Evolutionary conservation across 2,113 vertebrate species (phyloP).

Genomic region (Aphelocoma coerulescens): DNA sequence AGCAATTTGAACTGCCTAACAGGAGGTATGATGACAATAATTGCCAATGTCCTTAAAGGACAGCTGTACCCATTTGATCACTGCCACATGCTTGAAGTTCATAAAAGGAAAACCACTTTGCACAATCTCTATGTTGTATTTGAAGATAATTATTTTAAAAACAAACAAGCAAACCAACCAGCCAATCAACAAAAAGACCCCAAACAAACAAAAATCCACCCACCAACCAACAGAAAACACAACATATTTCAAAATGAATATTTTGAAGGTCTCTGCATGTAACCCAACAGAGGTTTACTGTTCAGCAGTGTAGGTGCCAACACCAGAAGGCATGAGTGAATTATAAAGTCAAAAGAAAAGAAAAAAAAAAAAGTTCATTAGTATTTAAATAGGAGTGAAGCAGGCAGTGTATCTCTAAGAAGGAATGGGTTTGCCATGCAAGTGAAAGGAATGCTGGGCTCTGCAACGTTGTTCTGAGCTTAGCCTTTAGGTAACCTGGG

Average conservation of each 20-base stretch:
- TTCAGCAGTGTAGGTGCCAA: neutral
- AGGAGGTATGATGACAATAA: conserved; percentile 69
- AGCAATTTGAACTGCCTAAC: conserved; percentile 74
- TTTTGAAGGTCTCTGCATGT: conserved; percentile 9
- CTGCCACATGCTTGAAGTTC: conserved; percentile 55
- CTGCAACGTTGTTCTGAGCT: neutral
- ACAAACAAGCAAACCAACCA: neutral
- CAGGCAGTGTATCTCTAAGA: neutral
- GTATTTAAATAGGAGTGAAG: neutral
- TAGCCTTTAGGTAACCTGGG: neutral
- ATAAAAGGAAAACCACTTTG: conserved; percentile 47
- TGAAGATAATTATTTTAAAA: conserved; percentile 13
- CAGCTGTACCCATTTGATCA: conserved; percentile 66
- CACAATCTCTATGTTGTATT: neutral
- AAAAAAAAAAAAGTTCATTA: neutral
- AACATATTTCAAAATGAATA: neutral
- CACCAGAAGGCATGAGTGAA: neutral
- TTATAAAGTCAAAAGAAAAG: neutral
- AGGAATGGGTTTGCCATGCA: neutral
- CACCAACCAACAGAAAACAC: neutral
- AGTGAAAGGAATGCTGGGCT: neutral
- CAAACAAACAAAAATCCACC: too few relatives aligned
- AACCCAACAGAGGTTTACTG: neutral
- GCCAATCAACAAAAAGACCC: neutral
- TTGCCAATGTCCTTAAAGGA: conserved; percentile 69